These are phyloP conservation scores for Diloba caeruleocephala DNA, from an alignment of 2,888 invertebrate genomes.

Conservation along the genomic window DNA sequence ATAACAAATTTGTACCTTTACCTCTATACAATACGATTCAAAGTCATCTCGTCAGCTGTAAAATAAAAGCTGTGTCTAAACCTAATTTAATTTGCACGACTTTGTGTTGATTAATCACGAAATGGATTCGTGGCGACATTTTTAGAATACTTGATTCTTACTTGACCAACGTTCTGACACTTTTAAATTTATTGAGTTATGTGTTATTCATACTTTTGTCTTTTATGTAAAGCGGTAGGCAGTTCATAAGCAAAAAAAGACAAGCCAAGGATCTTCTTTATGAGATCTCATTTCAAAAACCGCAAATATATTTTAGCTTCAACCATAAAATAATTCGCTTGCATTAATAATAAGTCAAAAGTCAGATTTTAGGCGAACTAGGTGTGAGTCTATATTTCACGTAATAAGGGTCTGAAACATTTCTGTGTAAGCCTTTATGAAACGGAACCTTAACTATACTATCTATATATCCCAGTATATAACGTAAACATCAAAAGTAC, in stretches of 20 bases:
- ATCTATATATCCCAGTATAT: no score
- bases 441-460: no score
- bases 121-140: constrained; percentile 64
- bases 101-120: constrained; percentile 74
- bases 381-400: no score
- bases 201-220: constrained; percentile 46
- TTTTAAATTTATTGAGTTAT: constrained; percentile 39
- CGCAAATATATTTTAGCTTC: not conserved
- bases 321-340: no score
- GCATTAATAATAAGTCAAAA: no score
- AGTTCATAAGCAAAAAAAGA: constrained; percentile 3
- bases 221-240: constrained; percentile 32
- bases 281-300: constrained; percentile 15
- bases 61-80: constrained; percentile 19
- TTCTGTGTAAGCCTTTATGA: no score
- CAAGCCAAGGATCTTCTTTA: constrained; percentile 29
- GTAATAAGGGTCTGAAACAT: no score
- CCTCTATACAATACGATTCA: accelerated
- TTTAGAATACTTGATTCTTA: constrained; percentile 58
- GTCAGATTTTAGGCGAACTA: no score
- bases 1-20: constrained; percentile 23
- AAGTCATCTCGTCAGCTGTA: not conserved
- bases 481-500: no score
- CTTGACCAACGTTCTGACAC: constrained; percentile 38
- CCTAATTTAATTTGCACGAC: constrained; percentile 77